These are phyloP conservation scores for Aleadryas rufinucha DNA, from an alignment of 2,113 vertebrate species.

Conservation along the genomic window DNA sequence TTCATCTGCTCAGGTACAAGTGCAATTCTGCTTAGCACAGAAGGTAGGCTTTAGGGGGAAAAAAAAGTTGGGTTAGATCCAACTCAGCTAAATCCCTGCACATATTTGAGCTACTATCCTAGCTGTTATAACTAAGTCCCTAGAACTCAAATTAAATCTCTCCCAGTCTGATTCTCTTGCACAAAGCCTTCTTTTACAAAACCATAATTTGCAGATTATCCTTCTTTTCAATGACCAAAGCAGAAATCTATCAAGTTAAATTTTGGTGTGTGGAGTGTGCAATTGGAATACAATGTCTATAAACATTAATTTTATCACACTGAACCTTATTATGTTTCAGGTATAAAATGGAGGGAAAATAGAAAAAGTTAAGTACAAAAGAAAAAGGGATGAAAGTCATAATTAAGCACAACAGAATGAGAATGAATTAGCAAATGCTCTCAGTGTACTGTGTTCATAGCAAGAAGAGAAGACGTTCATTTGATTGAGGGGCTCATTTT, in stretches of 20 bases:
- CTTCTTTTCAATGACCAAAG: neutral
- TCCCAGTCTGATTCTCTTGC: neutral
- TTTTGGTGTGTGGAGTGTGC: neutral
- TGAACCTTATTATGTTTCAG: neutral
- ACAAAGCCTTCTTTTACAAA: neutral
- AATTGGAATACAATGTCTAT: neutral
- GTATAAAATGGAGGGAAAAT: neutral
- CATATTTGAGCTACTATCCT: neutral
- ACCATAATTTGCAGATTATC: neutral
- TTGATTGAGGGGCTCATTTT: conserved; percentile 8
- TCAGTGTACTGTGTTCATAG: conserved; percentile 12
- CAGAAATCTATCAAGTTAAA: neutral
- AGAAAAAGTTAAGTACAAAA: neutral
- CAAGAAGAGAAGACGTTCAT: conserved; percentile 26
- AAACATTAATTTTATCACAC: neutral
- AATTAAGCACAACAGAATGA: conserved; percentile 1
- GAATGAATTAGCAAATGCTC: conserved; percentile 45
- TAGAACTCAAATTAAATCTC: neutral
- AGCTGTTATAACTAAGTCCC: neutral
- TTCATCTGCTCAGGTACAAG: neutral
- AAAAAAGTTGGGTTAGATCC: neutral
- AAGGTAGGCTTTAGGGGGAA: neutral
- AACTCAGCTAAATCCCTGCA: neutral
- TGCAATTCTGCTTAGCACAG: neutral
- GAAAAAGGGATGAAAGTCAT: neutral